Conservation (phyloP, 2,113 vertebrate species). For the Amazona vittata region DNA sequence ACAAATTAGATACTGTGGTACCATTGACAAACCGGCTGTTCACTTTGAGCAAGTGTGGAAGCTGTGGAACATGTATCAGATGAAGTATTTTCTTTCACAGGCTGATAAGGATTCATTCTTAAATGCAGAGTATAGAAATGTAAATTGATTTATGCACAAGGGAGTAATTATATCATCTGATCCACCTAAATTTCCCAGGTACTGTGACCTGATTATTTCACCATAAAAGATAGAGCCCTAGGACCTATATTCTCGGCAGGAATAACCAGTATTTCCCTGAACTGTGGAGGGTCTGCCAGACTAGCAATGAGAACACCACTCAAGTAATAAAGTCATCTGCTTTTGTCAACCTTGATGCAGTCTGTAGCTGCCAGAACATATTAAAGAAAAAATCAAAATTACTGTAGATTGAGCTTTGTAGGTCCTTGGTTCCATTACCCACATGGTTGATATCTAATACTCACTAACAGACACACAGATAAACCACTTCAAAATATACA, state of each 20-base stretch:
- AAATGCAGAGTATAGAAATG: conserved; percentile 26
- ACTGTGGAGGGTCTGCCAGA: conserved; percentile 1
- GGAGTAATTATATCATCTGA: not conserved
- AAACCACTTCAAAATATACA: not conserved
- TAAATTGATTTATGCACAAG: conserved; percentile 6
- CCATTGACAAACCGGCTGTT: not conserved
- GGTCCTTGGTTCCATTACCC: not conserved
- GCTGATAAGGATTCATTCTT: conserved; percentile 50
- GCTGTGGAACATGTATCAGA: not conserved
- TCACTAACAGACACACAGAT: not conserved
- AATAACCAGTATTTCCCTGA: not conserved
- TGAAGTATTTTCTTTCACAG: not conserved
- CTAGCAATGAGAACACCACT: not conserved
- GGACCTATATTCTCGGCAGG: not conserved
- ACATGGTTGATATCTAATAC: not conserved
- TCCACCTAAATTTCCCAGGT: conserved; percentile 13
- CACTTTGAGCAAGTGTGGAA: not conserved
- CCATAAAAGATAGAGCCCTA: not conserved
- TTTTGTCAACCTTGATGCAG: not conserved
- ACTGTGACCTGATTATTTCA: conserved; percentile 1
- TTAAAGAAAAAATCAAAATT: not conserved
- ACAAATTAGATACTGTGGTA: not conserved
- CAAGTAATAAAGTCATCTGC: not conserved
- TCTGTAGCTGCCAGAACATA: not conserved
- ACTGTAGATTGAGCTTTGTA: not conserved